phyloP scores from a whole-genome alignment of 1,140 invertebrate genomes.

The Temnothorax curvispinosus region DNA sequence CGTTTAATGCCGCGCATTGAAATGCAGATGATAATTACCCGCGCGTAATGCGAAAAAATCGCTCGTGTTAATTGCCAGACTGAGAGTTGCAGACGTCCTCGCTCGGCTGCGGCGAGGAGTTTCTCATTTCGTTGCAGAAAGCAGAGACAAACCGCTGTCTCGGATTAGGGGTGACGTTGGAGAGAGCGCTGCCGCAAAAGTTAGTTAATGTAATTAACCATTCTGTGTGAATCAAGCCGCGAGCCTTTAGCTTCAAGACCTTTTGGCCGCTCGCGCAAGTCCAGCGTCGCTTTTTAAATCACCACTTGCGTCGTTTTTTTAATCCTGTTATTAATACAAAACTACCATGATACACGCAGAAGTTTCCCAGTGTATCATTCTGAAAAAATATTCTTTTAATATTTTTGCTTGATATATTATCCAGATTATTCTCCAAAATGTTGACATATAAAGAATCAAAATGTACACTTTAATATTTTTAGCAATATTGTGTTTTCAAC shows the following conservation, averaged over 20 bases:
- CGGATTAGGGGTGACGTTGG: slow-evolving; percentile 61
- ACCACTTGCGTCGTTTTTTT: neutral
- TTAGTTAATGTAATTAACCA: slow-evolving; percentile 70
- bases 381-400: neutral
- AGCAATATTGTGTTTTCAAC: slow-evolving; percentile 76
- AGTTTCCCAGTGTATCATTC: neutral
- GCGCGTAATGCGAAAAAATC: slow-evolving; percentile 53
- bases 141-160: slow-evolving; percentile 50
- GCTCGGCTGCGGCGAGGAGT: slow-evolving; percentile 37
- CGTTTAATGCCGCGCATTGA: slow-evolving; percentile 38
- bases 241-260: slow-evolving; percentile 49
- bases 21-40: slow-evolving; percentile 53
- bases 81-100: slow-evolving; percentile 47
- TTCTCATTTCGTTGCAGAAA: slow-evolving; percentile 54
- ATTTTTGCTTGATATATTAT: neutral
- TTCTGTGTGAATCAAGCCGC: slow-evolving; percentile 53
- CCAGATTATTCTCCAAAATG: slow-evolving; percentile 54
- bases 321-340: slow-evolving; percentile 1
- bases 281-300: slow-evolving; percentile 30
- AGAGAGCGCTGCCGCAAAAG: slow-evolving; percentile 52
- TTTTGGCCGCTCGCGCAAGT: slow-evolving; percentile 14
- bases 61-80: slow-evolving; percentile 48
- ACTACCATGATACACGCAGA: neutral
- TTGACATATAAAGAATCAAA: slow-evolving; percentile 81
- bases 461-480: slow-evolving; percentile 82